Base-by-base conservation (phyloP, 2,888 invertebrate genomes). In the Phania funesta region DNA sequence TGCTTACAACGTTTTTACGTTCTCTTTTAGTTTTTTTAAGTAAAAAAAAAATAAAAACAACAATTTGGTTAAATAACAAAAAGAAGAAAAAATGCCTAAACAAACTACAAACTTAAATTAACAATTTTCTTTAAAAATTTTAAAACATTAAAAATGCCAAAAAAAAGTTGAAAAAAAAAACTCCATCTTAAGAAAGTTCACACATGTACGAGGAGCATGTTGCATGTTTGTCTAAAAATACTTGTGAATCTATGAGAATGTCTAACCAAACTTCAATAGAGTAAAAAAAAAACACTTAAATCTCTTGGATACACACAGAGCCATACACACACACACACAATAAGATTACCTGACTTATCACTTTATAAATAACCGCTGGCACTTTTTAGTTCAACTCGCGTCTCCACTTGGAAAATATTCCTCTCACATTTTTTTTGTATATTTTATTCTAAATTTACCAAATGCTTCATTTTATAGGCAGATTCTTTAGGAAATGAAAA, bases 1-100 rank as follows among this genome's bases (percentile, higher is more conserved):
- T 87, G 86, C 88, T 88, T 88, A 88, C 87, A 87, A 54, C 73
- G 76, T 62, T 35, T 62, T 70, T 9, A 54, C 74, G 18, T 52
- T 60, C 50, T 67, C 58, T 26, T 67, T 13, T 50, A 18, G 20
- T 46, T 29, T 13, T 7, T 38, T 48, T 13, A 11, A 11, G 18
- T 35, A 26, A 18, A 24, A 18, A 4, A 48, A 46, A 62, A 18
- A 8, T 26, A 50, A 65, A 65, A n/a, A n/a, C n/a, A n/a, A 64
- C 48, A 29, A 35, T 24, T 38, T 22, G 56, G n/a, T 50, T 62
- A 22, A 54, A 18, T 20, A 50, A 62, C 54, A 41, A 32, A 22
- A n/a, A 50, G n/a, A 16, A 22, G 24, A 20, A 26, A 52, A 54
- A 52, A 35, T 8, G 20, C 64, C 54, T 64, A 54, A 74, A 74